Conservation (phyloP, 2,888 invertebrate genomes). For the Polylopha cassiicola region DNA sequence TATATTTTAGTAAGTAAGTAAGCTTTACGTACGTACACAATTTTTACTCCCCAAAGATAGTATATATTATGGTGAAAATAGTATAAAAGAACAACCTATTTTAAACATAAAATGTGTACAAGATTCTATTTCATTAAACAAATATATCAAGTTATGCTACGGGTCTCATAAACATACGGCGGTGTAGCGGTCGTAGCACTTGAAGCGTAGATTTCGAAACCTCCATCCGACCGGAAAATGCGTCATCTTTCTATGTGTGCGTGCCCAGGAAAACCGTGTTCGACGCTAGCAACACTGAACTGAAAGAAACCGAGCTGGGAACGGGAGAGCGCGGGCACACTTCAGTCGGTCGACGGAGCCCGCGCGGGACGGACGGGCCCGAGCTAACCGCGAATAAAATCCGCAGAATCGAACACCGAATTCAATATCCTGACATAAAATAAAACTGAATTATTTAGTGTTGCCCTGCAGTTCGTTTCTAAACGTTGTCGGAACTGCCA, state of each 20-base stretch:
- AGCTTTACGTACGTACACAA: too few species aligned
- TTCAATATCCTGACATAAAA: conserved; percentile 36
- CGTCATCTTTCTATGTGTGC: conserved; percentile 15
- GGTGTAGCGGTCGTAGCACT: conserved; percentile 2
- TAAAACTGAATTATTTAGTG: conserved; percentile 25
- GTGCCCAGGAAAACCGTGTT: conserved; percentile 32
- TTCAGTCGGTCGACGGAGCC: conserved; percentile 62
- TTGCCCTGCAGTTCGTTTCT: conserved; percentile 18
- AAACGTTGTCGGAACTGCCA: conserved; percentile 22
- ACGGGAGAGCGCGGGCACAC: conserved; percentile 35
- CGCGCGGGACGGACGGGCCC: conserved; percentile 31
- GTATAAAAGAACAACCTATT: too few species aligned
- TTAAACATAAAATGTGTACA: too few species aligned
- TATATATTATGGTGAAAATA: too few species aligned
- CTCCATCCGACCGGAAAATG: conserved; percentile 16
- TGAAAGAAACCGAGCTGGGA: conserved; percentile 48
- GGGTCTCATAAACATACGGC: not conserved
- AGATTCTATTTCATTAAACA: too few species aligned
- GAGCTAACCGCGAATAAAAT: conserved; percentile 23
- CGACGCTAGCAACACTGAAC: conserved; percentile 44
- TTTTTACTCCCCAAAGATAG: too few species aligned
- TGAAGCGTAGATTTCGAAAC: not conserved
- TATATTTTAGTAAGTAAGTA: too few species aligned
- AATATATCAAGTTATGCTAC: too few species aligned
- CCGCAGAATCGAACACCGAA: conserved; percentile 29